Evolutionary conservation across 2,888 invertebrate genomes (phyloP).

Genomic region (Orthonychiurus folsomi): DNA sequence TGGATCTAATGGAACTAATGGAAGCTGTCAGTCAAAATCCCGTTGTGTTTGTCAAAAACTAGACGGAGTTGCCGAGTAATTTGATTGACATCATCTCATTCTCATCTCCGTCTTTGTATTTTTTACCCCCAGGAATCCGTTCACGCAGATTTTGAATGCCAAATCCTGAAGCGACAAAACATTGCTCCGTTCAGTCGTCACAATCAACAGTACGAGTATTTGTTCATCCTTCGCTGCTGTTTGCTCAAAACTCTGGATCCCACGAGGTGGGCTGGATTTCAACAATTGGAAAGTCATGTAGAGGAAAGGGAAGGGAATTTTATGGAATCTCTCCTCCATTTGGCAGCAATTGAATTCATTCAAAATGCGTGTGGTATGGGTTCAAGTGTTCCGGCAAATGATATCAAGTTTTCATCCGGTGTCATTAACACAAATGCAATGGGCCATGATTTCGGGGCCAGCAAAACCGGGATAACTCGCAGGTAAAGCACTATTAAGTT

Average conservation of each 20-base stretch:
- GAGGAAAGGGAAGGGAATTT: background rate
- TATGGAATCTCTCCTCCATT: background rate
- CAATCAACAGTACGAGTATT: background rate
- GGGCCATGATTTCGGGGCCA: too few species aligned
- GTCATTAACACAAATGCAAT: slow-evolving; percentile 1
- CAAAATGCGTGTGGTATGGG: background rate
- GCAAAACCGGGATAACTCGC: too few species aligned
- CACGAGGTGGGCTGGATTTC: background rate
- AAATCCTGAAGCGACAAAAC: background rate
- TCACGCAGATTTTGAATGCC: background rate
- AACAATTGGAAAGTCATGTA: background rate
- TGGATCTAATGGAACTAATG: too few species aligned
- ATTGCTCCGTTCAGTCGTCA: background rate
- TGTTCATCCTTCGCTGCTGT: background rate
- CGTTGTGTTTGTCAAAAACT: too few species aligned
- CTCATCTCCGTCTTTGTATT: too few species aligned
- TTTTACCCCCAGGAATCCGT: too few species aligned
- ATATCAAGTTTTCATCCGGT: background rate
- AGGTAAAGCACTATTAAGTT: too few species aligned
- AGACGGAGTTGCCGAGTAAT: too few species aligned
- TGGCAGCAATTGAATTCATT: background rate
- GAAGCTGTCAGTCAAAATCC: too few species aligned
- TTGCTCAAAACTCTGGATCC: background rate
- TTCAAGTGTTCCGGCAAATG: background rate
- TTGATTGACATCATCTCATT: too few species aligned